Percentiles rank a stretch among this genome's conserved stretches.
These are phyloP conservation scores for Dendrolimus houi DNA, from an alignment of 2,888 invertebrate genomes.

Conservation along the genomic window DNA sequence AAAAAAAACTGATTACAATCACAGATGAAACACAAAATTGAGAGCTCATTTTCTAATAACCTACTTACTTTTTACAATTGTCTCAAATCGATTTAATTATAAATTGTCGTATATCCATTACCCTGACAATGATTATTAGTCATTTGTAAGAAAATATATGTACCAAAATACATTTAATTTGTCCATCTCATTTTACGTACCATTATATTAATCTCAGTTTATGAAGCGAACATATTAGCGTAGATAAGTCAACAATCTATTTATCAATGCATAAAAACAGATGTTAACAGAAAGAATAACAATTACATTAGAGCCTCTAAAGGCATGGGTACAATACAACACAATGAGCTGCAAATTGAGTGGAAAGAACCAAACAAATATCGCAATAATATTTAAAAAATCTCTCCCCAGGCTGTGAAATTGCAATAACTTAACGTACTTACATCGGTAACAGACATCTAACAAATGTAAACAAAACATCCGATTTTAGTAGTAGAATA, in stretches of 20 bases:
- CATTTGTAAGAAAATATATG: no score
- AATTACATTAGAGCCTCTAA: background rate
- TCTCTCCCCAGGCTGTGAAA: no score
- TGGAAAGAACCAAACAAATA: no score
- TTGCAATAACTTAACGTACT: no score
- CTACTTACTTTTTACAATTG: slow-evolving; percentile 13
- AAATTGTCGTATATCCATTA: background rate
- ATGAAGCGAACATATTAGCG: background rate
- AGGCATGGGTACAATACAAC: background rate
- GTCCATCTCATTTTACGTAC: slow-evolving; percentile 2
- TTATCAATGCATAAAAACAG: slow-evolving; percentile 3
- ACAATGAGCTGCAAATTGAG: background rate
- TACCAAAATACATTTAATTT: background rate
- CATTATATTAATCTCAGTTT: slow-evolving; percentile 9
- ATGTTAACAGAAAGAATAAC: slow-evolving; percentile 3
- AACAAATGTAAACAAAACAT: no score
- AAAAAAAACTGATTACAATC: slow-evolving; percentile 62
- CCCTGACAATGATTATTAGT: background rate
- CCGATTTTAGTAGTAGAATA: no score
- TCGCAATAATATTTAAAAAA: no score
- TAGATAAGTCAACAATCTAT: slow-evolving; percentile 12
- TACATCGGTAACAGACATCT: no score
- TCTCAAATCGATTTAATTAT: slow-evolving; percentile 3
- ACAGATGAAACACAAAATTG: slow-evolving; percentile 64
- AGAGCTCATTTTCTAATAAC: slow-evolving; percentile 44